phyloP scores from a whole-genome alignment of 2,888 invertebrate species.

The Spilarctia lutea region DNA sequence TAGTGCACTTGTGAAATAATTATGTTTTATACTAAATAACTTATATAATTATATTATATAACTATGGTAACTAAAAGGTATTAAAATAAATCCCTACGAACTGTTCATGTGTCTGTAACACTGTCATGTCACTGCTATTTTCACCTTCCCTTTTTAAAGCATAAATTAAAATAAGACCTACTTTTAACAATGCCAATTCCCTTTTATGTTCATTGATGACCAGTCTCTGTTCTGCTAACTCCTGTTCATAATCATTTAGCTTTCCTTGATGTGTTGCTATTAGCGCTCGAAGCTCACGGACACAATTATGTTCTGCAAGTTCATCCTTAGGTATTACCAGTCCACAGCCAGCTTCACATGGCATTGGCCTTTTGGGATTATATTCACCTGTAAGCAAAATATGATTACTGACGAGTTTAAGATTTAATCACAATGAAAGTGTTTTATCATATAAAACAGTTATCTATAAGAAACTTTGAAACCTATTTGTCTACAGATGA shows the following conservation, averaged over 20 bases:
- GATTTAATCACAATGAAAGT: too few relatives aligned
- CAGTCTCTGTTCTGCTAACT: slow-evolving; percentile 94
- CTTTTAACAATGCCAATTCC: slow-evolving; percentile 95
- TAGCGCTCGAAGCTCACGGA: slow-evolving; percentile 93
- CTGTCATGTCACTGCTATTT: too few relatives aligned
- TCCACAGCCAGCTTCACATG: slow-evolving; percentile 97
- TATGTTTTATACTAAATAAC: background rate
- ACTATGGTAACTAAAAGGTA: background rate
- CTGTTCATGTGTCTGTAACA: too few relatives aligned
- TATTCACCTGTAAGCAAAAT: slow-evolving; percentile 71
- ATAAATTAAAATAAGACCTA: slow-evolving; percentile 57
- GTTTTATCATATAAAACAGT: too few relatives aligned
- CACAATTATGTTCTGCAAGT: slow-evolving; percentile 97
- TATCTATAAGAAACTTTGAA: too few relatives aligned
- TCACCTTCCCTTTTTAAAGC: too few relatives aligned
- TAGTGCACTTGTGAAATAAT: background rate
- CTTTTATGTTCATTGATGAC: slow-evolving; percentile 96
- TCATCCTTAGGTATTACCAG: slow-evolving; percentile 98
- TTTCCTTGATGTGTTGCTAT: slow-evolving; percentile 95
- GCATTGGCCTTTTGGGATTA: slow-evolving; percentile 97
- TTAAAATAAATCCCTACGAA: too few relatives aligned
- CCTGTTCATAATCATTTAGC: slow-evolving; percentile 94
- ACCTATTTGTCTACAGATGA: background rate
- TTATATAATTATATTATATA: too few relatives aligned
- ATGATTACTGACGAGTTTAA: background rate